A percentile compares a stretch with the other conserved stretches of the same genome.
phyloP scores from a whole-genome alignment of 2,113 vertebrate species.

The Laticauda laticaudata region DNA sequence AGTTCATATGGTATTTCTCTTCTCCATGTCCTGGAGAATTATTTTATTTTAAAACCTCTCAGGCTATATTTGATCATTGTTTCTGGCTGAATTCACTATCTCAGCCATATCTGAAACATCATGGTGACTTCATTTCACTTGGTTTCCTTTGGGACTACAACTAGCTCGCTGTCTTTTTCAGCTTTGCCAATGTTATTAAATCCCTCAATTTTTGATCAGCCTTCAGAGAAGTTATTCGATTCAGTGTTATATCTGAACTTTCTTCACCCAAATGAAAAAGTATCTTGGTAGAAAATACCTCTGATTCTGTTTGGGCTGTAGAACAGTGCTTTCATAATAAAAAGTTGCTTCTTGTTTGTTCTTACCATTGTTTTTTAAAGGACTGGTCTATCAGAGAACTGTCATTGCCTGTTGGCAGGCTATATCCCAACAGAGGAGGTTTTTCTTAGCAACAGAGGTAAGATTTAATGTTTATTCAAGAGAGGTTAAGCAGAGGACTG shows the following conservation, averaged over 20 bases:
- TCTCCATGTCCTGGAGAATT: neutral
- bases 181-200: neutral
- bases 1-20: neutral
- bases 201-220: neutral
- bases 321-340: neutral
- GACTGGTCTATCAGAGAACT: neutral
- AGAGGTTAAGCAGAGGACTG: rapidly evolving
- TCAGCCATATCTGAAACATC: neutral
- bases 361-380: no score
- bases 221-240: neutral
- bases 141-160: neutral
- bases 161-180: neutral
- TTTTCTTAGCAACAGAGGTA: neutral
- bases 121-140: neutral
- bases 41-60: neutral
- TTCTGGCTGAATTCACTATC: neutral
- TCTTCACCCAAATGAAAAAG: neutral
- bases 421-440: neutral
- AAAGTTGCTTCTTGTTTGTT: neutral
- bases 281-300: neutral
- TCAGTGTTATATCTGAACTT: neutral
- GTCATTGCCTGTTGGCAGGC: neutral
- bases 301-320: neutral
- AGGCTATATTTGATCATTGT: neutral
- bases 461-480: constrained; percentile 18